A percentile compares a stretch with the other conserved stretches of the same genome.
Evolutionary conservation across 2,113 vertebrate species (phyloP).

Genomic region (Microtus ochrogaster): DNA sequence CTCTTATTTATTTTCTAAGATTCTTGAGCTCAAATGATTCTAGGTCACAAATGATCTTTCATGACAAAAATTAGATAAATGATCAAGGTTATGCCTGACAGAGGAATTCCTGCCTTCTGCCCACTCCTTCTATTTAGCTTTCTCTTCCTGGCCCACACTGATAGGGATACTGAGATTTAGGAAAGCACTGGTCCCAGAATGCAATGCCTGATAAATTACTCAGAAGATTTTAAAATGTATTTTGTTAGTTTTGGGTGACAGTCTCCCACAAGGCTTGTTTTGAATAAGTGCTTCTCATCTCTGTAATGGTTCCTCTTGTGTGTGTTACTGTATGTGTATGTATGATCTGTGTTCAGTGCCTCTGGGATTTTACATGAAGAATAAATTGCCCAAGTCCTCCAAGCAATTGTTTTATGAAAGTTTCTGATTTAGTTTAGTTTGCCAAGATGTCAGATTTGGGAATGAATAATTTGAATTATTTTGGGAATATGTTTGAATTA

Average conservation of each 20-base stretch:
- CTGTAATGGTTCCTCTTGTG: background rate
- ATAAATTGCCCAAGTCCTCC: background rate
- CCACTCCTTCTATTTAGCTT: background rate
- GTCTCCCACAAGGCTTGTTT: conserved; percentile 2
- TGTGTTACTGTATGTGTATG: background rate
- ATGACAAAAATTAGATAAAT: background rate
- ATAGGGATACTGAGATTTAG: background rate
- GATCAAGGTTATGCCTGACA: background rate
- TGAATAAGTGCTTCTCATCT: background rate
- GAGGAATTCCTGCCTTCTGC: background rate
- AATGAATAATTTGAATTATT: background rate
- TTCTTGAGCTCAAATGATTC: background rate
- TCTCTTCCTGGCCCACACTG: background rate
- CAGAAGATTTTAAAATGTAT: background rate
- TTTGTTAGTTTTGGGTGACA: conserved; percentile 25
- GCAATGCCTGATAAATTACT: background rate
- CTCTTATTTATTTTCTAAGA: background rate
- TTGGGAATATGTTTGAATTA: background rate
- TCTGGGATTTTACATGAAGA: conserved; percentile 29
- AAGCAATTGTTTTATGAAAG: background rate
- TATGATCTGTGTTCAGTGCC: conserved; percentile 3
- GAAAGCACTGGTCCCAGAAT: background rate
- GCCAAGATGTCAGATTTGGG: conserved; percentile 17
- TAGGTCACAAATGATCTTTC: background rate
- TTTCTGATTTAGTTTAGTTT: conserved; percentile 40